Base-by-base conservation (phyloP, 2,113 vertebrate species). In the Tiliqua scincoides region DNA sequence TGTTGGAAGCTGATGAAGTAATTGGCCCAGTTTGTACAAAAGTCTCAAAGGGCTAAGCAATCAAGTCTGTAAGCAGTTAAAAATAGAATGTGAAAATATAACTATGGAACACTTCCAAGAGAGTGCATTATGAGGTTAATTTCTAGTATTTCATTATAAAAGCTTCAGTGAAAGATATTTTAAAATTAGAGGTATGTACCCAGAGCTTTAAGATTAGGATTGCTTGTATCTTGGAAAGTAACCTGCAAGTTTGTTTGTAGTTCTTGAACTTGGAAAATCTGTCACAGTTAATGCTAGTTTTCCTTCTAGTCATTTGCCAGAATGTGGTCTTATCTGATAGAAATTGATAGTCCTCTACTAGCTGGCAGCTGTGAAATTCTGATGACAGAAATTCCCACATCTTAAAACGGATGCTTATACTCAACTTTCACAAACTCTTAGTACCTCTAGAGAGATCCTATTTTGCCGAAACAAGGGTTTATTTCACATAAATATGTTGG, bases 31-130 rank as follows among this genome's bases (percentile, higher is more conserved):
- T n/a, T 30, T 27, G 3, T 74, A 77, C 21, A 83, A 82, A 89
- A 61, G 10, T 85, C 87, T 67, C 70, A 80, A 88, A 80, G 76
- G 87, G 65, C 82, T 79, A 67, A 59, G 82, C 77, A 79, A 84
- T 65, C 52, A 75, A 65, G 67, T 83, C 79, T 52, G 23, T 63
- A 86, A 89, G 81, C 72, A 82, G 73, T 79, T 82, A 86, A 89
- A 86, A 89, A 78, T 83, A 86, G 84, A 72, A 79, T 59, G 59
- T 86, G 84, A 89, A 89, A 78, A 76, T 89, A 82, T 57, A 83
- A 54, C 67, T 73, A 40, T 79, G 68, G 73, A 82, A 78, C 52
- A 62, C 48, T 89, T 85, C 30, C 57, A 86, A 77, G 78, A 27
- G 63, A 57, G 37, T 37, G 21, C 73, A 76, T n/a, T 65, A n/a